These are phyloP conservation scores for Beris morrisii DNA, from an alignment of 2,888 invertebrate genomes.

Conservation along the genomic window DNA sequence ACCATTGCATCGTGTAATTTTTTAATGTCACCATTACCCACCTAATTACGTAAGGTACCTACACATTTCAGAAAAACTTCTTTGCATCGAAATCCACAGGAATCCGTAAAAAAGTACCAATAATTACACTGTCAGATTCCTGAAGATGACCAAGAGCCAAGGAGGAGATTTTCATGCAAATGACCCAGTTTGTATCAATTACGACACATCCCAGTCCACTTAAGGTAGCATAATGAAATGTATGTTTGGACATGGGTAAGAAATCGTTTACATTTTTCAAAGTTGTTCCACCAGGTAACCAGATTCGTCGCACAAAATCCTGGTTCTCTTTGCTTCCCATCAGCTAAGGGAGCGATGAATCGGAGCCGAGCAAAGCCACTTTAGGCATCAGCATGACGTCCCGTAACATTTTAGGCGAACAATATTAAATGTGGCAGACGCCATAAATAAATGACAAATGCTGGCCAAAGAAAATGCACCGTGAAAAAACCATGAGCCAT, in stretches of 20 bases:
- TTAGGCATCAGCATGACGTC: constrained; percentile 24
- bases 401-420: constrained; percentile 28
- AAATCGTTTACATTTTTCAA: constrained; percentile 32
- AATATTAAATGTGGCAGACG: constrained; percentile 31
- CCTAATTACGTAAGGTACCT: no score
- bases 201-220: constrained; percentile 23
- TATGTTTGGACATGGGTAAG: constrained; percentile 31
- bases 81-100: no score
- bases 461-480: constrained; percentile 3
- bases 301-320: not conserved
- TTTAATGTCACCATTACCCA: no score
- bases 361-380: constrained; percentile 3
- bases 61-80: no score
- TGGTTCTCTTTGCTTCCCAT: not conserved
- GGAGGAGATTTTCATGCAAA: constrained; percentile 23
- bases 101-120: no score
- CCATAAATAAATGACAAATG: constrained; percentile 23
- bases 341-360: not conserved
- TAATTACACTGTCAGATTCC: no score
- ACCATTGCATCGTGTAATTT: no score
- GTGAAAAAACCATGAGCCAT: constrained; percentile 8
- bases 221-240: constrained; percentile 33
- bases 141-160: no score
- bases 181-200: constrained; percentile 32
- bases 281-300: constrained; percentile 23